Percentiles rank a stretch among this genome's conserved stretches.
phyloP scores from a whole-genome alignment of 2,888 invertebrate species.

The Leucophora obtusa region DNA sequence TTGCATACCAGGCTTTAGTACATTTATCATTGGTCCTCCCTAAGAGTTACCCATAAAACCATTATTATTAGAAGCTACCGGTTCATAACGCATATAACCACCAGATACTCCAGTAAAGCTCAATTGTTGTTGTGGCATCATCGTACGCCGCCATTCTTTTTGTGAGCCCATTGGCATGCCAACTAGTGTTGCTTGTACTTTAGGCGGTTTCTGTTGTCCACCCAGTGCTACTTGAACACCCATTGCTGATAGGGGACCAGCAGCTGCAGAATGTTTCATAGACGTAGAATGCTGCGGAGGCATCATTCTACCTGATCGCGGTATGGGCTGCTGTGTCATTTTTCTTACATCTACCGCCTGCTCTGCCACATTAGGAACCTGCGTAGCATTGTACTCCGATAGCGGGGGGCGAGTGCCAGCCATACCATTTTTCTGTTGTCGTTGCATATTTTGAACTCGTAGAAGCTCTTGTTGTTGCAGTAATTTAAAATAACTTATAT shows the following conservation, averaged over 20 bases:
- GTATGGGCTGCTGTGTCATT: constrained; percentile 85
- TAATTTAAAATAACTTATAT: too few relatives aligned
- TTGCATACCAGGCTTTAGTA: too few relatives aligned
- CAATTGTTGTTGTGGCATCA: constrained; percentile 80
- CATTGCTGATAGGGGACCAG: constrained; percentile 74
- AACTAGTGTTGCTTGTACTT: constrained; percentile 81
- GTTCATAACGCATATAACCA: constrained; percentile 77
- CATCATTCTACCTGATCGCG: constrained; percentile 86
- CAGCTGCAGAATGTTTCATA: constrained; percentile 78
- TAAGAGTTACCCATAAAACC: constrained; percentile 76
- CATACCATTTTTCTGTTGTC: constrained; percentile 78
- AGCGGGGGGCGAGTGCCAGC: too few relatives aligned
- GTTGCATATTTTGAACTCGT: constrained; percentile 75
- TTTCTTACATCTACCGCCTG: constrained; percentile 81
- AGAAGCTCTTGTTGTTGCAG: constrained; percentile 83
- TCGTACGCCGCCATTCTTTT: constrained; percentile 78
- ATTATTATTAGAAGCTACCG: too few relatives aligned
- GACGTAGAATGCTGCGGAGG: constrained; percentile 82
- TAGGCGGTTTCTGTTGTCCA: constrained; percentile 80
- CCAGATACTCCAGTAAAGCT: constrained; percentile 72
- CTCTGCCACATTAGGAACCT: constrained; percentile 79
- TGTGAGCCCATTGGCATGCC: constrained; percentile 80
- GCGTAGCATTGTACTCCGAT: constrained; percentile 88
- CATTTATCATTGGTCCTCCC: constrained; percentile 69
- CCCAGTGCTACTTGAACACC: constrained; percentile 75